Conservation (phyloP, 2,888 invertebrate genomes). For the Diogma glabrata region DNA sequence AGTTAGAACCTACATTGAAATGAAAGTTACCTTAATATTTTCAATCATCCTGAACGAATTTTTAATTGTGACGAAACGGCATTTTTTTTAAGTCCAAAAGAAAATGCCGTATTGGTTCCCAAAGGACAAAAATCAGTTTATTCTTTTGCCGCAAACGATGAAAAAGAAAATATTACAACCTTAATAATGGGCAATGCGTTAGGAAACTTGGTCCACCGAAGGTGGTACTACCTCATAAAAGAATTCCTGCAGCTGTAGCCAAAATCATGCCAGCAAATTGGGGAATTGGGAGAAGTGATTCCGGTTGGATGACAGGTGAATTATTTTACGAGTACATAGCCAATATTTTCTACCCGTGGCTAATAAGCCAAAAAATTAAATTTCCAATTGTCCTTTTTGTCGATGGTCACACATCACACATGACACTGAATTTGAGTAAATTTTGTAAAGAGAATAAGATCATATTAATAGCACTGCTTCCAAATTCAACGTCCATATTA, state of each 20-base stretch:
- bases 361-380: not conserved
- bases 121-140: not conserved
- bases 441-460: not conserved
- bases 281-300: conserved; percentile 31
- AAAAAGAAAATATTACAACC: conserved; percentile 3
- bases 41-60: too few relatives aligned
- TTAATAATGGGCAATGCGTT: conserved; percentile 1
- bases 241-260: not conserved
- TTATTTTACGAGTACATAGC: conserved; percentile 16
- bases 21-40: too few relatives aligned
- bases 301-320: too few relatives aligned
- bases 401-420: too few relatives aligned
- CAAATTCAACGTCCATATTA: not conserved
- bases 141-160: not conserved
- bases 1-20: not conserved
- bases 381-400: not conserved
- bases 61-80: conserved; percentile 10
- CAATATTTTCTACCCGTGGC: not conserved
- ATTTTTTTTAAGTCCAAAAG: conserved; percentile 1
- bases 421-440: not conserved
- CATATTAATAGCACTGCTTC: not conserved
- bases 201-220: not conserved
- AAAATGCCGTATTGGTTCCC: not conserved
- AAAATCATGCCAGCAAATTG: conserved; percentile 19
- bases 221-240: conserved; percentile 1